A percentile compares a stretch with the other conserved stretches of the same genome.
These are phyloP conservation scores for Bombus affinis DNA, from an alignment of 1,140 invertebrate genomes.

Conservation along the genomic window DNA sequence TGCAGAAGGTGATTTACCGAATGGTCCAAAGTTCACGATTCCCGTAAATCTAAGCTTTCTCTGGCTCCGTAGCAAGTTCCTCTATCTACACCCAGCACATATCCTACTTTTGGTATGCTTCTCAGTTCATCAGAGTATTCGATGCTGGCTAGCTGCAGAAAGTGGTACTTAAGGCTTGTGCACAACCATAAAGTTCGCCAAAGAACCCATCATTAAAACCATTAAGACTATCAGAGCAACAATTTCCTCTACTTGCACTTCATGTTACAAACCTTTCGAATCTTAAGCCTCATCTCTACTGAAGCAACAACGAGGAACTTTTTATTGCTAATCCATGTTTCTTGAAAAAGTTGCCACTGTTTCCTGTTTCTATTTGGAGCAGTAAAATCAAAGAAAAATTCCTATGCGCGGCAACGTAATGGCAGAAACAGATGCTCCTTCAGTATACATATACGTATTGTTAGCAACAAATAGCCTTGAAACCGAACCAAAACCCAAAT, in stretches of 20 bases:
- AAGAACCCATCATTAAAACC: background rate
- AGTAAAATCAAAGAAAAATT: no score
- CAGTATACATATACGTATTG: no score
- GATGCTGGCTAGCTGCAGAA: background rate
- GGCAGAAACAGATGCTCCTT: no score
- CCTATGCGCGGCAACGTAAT: no score
- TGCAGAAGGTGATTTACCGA: background rate
- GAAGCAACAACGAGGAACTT: no score
- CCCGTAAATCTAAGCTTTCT: slow-evolving; percentile 17
- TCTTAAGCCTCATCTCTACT: no score
- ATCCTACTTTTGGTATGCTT: slow-evolving; percentile 1
- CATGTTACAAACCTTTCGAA: no score
- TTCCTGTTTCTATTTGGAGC: no score
- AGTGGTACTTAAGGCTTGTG: background rate
- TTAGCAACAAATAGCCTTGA: no score
- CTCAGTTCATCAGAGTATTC: background rate
- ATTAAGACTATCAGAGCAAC: background rate
- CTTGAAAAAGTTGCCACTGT: no score
- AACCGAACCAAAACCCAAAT: no score
- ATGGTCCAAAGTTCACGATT: background rate
- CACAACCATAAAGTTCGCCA: background rate
- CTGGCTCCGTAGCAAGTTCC: background rate
- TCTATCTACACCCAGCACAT: background rate
- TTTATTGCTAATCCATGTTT: no score
- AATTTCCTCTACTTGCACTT: background rate